A percentile compares a stretch with the other conserved stretches of the same genome.
Conservation (phyloP, 2,113 vertebrate species). For the Prochilodus magdalenae region DNA sequence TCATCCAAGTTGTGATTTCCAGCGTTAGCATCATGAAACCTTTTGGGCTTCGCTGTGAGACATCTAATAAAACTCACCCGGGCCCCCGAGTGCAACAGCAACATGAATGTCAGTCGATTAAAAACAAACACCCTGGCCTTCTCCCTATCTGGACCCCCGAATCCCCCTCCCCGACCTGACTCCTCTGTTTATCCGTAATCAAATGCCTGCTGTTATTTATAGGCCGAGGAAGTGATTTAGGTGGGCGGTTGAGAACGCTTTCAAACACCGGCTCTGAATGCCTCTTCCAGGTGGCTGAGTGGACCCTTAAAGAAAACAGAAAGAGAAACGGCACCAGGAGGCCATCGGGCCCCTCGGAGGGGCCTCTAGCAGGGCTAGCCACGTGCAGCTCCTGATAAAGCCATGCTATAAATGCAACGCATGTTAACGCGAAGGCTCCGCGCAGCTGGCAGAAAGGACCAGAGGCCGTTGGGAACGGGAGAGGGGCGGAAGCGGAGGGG, state of each 20-base stretch:
- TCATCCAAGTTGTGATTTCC: neutral
- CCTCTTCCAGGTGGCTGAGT: conserved; percentile 23
- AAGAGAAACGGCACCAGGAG: neutral
- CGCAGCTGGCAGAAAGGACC: neutral
- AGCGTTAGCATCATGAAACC: neutral
- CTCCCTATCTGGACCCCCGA: neutral
- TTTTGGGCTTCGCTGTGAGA: neutral
- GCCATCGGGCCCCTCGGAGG: neutral
- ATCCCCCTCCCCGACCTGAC: neutral
- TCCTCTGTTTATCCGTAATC: neutral
- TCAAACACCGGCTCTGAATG: conserved; percentile 22
- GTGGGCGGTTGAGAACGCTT: conserved; percentile 2
- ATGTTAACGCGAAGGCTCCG: neutral
- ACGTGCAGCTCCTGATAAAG: conserved; percentile 29
- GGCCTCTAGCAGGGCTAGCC: neutral
- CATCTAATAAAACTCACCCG: neutral
- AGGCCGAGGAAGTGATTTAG: conserved; percentile 1
- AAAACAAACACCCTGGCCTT: neutral
- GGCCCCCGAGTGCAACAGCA: neutral
- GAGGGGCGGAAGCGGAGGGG: neutral
- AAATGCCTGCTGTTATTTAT: conserved; percentile 10
- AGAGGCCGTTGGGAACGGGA: neutral
- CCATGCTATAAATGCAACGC: conserved; percentile 30
- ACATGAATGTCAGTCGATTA: neutral
- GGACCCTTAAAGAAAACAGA: conserved; percentile 36